A percentile compares a stretch with the other conserved stretches of the same genome.
Evolutionary conservation across 2,888 invertebrate species (phyloP).

Genomic region (Atethmia centrago): DNA sequence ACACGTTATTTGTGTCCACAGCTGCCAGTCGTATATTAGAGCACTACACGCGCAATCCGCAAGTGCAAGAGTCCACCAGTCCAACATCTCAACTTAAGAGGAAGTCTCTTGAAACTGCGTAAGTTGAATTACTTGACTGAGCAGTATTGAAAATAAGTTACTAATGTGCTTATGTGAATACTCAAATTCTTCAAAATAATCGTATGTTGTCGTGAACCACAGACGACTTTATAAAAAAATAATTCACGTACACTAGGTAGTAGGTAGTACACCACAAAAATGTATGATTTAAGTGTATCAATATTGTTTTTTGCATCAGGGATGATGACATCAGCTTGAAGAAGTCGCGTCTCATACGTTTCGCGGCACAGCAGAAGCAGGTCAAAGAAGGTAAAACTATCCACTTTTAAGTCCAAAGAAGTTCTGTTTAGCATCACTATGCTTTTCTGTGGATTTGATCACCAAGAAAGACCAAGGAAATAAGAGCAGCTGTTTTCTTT

Average conservation of each 20-base stretch:
- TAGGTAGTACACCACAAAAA: neutral
- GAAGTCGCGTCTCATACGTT: conserved; percentile 82
- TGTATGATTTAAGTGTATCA: neutral
- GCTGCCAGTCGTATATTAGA: conserved; percentile 87
- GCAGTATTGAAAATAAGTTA: neutral
- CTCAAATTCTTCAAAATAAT: neutral
- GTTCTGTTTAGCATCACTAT: neutral
- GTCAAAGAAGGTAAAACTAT: conserved; percentile 76
- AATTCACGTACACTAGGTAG: neutral
- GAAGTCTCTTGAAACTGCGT: conserved; percentile 72
- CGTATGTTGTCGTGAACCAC: neutral
- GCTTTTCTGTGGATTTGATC: neutral
- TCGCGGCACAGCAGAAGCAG: conserved; percentile 68
- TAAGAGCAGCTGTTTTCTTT: neutral
- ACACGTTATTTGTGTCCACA: conserved; percentile 64
- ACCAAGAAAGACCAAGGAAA: neutral
- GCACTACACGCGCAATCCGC: conserved; percentile 85
- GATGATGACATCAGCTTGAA: conserved; percentile 74
- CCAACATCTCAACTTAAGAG: conserved; percentile 76
- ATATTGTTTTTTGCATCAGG: conserved; percentile 54
- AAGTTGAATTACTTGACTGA: conserved; percentile 27
- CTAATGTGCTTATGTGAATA: neutral
- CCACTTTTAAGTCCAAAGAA: neutral
- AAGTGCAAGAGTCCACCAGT: conserved; percentile 71
- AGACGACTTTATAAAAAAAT: neutral